Conservation (phyloP, 2,113 vertebrate genomes). For the Leuciscus idus region DNA sequence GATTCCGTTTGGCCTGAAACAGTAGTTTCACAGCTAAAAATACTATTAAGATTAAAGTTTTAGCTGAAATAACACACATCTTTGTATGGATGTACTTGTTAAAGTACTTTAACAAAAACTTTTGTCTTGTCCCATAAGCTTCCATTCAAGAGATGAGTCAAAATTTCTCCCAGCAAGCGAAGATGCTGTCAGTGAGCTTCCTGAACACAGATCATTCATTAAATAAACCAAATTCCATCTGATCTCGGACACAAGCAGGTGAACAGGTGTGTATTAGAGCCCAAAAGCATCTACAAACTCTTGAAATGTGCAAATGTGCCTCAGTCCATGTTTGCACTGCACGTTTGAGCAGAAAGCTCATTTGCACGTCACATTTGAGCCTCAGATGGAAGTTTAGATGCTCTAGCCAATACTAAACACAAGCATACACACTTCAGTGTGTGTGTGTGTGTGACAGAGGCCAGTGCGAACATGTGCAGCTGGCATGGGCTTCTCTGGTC, state of each 20-base stretch:
- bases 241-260: not conserved
- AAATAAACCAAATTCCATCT: not conserved
- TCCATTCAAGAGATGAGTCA: not conserved
- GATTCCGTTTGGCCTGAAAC: not conserved
- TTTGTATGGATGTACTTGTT: not conserved
- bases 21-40: not conserved
- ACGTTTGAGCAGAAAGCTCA: not conserved
- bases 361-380: not conserved
- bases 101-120: not conserved
- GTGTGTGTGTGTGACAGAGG: not conserved
- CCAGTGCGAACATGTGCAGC: slow-evolving; percentile 54
- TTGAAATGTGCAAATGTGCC: not conserved
- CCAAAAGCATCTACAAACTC: not conserved
- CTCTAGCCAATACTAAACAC: not conserved
- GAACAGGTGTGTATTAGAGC: not conserved
- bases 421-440: slow-evolving; percentile 17
- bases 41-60: not conserved
- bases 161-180: not conserved
- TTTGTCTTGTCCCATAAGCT: not conserved
- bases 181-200: not conserved
- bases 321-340: not conserved
- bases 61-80: not conserved
- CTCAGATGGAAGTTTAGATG: not conserved
- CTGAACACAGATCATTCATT: not conserved
- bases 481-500: slow-evolving; percentile 54